These are phyloP conservation scores for Jaculus jaculus DNA, from an alignment of 2,113 vertebrate species.

Conservation along the genomic window DNA sequence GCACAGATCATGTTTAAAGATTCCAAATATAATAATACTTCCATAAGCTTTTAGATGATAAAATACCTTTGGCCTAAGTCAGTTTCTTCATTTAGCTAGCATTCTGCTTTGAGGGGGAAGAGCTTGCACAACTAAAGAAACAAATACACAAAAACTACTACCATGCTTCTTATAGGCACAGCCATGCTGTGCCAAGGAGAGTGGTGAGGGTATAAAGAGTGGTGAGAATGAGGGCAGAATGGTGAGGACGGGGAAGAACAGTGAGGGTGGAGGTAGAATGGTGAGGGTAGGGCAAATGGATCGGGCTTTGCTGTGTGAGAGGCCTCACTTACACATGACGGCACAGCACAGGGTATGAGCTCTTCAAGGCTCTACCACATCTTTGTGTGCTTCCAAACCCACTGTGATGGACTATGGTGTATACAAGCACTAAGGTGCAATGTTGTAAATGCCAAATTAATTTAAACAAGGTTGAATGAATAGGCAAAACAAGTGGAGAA, in stretches of 20 bases:
- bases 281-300: too few species aligned
- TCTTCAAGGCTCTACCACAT: not conserved
- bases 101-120: slow-evolving; percentile 29
- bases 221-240: not conserved
- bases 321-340: fast-evolving
- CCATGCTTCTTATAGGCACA: not conserved
- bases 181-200: not conserved
- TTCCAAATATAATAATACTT: slow-evolving; percentile 25
- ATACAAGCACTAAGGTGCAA: not conserved
- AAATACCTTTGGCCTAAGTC: not conserved
- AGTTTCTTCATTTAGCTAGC: not conserved
- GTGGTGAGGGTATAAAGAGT: too few species aligned
- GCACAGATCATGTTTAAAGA: slow-evolving; percentile 21
- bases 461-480: not conserved
- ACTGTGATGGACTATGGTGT: not conserved
- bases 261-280: not conserved
- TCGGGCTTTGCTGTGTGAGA: not conserved
- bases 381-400: not conserved
- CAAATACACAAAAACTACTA: not conserved
- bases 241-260: too few species aligned
- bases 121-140: not conserved
- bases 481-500: not conserved
- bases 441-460: slow-evolving; percentile 25
- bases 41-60: slow-evolving; percentile 11
- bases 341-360: not conserved